A percentile compares a stretch with the other conserved stretches of the same genome.
Evolutionary conservation across 2,888 invertebrate genomes (phyloP).

Genomic region (Doris montereyensis): DNA sequence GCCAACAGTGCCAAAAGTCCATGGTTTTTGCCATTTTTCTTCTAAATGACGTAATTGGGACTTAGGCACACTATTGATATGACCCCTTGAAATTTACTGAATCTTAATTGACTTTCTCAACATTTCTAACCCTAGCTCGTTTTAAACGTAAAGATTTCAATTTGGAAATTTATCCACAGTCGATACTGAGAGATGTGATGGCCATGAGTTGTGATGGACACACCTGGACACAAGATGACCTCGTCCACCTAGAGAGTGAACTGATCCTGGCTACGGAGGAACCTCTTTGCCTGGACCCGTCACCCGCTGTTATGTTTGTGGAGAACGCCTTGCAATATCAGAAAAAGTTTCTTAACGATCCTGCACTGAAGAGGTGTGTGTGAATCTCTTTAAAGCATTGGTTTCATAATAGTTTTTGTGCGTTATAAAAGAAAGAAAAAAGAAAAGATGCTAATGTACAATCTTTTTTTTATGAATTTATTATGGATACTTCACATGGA

Average conservation of each 20-base stretch:
- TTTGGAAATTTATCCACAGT: conserved; percentile 73
- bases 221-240: conserved; percentile 83
- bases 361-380: conserved; percentile 64
- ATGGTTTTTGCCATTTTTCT: no score
- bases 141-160: no score
- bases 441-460: no score
- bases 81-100: no score
- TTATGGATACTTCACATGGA: no score
- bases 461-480: no score
- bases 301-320: conserved; percentile 84
- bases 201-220: conserved; percentile 76
- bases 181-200: conserved; percentile 80
- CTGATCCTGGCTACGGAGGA: conserved; percentile 88
- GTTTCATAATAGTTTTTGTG: neutral
- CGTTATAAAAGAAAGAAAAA: no score
- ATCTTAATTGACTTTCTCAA: no score
- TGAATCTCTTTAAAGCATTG: neutral
- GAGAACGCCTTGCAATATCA: conserved; percentile 83
- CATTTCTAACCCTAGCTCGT: no score
- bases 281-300: conserved; percentile 90
- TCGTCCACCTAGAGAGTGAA: conserved; percentile 86
- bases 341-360: conserved; percentile 63
- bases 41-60: no score
- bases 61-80: no score
- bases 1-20: no score